Evolutionary conservation across 2,888 invertebrate species (phyloP), one percentile per base, ranked within the genome.

Genomic region (Stegophylla sp.): DNA sequence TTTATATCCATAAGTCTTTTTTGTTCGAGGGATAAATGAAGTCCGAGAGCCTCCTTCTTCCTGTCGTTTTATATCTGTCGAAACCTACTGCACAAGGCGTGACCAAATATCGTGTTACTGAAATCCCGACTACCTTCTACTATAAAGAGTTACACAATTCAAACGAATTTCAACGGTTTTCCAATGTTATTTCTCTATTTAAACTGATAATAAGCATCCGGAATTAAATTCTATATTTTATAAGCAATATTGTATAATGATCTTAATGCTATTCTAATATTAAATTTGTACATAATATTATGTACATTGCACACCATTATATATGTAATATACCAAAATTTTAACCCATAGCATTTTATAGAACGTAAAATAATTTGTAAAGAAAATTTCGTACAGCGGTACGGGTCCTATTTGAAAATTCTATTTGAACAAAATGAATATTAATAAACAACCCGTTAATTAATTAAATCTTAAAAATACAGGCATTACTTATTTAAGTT

Each of bases 41-140:
- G 71, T 61, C 71, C 79, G 61, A 79, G 71, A 48, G 34, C 79
- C 79, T 79, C 79, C 79, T 61, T 71, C 61, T 79, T 79, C 79
- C 79, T 79, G 79, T 63, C 71, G 45, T 61, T 48, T 71, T 28
- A n/a, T 48, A 26, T 76, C 28, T 34, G 48, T 15, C 20, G n/a
- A n/a, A n/a, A n/a, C n/a, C n/a, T n/a, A n/a, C 20, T 5, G 48
- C 17, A 9, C 48, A 20, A 51, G 79, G 79, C 79, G 79, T 79
- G 51, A 71, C 69, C 48, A 20, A 69, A 76, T 63, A 15, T 77
- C 71, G 34, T 71, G 23, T 79, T 79, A 79, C 79, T 20, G n/a
- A 9, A 45, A 61, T 45, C 7, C 45, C 48, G 17, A 51, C 34
- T 51, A 74, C 63, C 61, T 74, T 63, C 34, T 20, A n/a, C n/a